phyloP scores from a whole-genome alignment of 2,113 vertebrate genomes.

The Porphyrio hochstetteri region DNA sequence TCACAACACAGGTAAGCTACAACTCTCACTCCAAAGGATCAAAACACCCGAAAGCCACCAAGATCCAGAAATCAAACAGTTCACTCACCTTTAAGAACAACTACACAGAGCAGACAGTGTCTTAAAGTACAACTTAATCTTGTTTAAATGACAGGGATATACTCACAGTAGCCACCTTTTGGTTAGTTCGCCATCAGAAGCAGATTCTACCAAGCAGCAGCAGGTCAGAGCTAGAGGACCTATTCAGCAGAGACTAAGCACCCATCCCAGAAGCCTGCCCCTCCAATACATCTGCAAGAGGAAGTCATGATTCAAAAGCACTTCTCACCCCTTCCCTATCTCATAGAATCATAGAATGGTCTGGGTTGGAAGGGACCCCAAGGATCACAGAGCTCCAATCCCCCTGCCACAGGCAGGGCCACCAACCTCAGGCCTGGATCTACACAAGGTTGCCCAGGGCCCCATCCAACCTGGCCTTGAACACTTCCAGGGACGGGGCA shows the following conservation, averaged over 20 bases:
- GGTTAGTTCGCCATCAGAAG: background rate
- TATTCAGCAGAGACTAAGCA: background rate
- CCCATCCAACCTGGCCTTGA: too few relatives aligned
- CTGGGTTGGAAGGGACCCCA: too few relatives aligned
- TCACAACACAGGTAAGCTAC: background rate
- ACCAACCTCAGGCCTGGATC: too few relatives aligned
- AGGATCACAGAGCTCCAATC: too few relatives aligned
- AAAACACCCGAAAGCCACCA: background rate
- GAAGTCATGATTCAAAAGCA: background rate
- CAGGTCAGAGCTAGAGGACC: background rate
- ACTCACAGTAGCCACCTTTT: background rate
- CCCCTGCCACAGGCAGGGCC: too few relatives aligned
- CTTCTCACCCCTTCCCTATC: background rate
- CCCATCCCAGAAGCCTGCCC: background rate
- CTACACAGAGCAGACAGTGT: background rate
- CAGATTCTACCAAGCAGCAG: background rate
- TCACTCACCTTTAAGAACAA: background rate
- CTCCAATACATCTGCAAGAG: background rate
- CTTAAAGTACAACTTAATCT: background rate
- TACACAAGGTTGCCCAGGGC: too few relatives aligned
- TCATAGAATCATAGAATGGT: too few relatives aligned
- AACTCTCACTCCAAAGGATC: background rate
- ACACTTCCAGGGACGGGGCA: too few relatives aligned
- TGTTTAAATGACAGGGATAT: background rate
- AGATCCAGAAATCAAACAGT: background rate